Conservation (phyloP, 2,797 vertebrate species). For the Spinibarbus caldwelli region DNA sequence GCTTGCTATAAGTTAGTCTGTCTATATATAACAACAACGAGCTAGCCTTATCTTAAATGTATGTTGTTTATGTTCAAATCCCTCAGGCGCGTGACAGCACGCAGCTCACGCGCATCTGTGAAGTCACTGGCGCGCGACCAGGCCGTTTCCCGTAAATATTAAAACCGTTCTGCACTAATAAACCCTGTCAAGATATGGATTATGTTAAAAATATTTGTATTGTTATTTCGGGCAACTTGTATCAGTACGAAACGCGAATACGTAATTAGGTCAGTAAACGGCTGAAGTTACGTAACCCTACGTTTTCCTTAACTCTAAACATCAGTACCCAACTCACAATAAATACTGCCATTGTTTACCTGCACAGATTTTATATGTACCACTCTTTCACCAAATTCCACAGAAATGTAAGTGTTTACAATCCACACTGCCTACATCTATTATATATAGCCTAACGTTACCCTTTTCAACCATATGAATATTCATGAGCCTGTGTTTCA, state of each 20-base stretch:
- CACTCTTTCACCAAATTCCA: slow-evolving; percentile 99
- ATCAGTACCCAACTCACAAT: slow-evolving; percentile 97
- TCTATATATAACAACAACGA: background rate
- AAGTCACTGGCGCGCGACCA: background rate
- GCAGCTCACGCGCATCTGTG: background rate
- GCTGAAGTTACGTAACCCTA: background rate
- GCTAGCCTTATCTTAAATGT: background rate
- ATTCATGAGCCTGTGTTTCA: background rate
- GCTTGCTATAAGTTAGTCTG: too few relatives aligned
- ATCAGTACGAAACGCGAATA: background rate
- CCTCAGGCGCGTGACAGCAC: background rate
- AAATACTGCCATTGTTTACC: slow-evolving; percentile 99
- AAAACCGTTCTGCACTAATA: background rate
- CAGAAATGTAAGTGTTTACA: slow-evolving; percentile 93
- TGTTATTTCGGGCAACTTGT: background rate
- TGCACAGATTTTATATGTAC: slow-evolving; percentile 99
- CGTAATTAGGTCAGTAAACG: background rate
- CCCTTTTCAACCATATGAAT: background rate
- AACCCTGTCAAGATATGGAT: background rate
- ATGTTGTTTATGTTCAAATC: background rate
- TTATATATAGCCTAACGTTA: too few relatives aligned
- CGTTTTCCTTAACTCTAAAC: slow-evolving; percentile 83
- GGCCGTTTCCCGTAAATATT: background rate
- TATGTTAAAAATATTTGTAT: background rate
- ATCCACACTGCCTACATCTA: background rate